Evolutionary conservation across 1,140 invertebrate genomes (phyloP), one percentile per base, ranked within the genome.

Genomic region (Drosophila neocordata): DNA sequence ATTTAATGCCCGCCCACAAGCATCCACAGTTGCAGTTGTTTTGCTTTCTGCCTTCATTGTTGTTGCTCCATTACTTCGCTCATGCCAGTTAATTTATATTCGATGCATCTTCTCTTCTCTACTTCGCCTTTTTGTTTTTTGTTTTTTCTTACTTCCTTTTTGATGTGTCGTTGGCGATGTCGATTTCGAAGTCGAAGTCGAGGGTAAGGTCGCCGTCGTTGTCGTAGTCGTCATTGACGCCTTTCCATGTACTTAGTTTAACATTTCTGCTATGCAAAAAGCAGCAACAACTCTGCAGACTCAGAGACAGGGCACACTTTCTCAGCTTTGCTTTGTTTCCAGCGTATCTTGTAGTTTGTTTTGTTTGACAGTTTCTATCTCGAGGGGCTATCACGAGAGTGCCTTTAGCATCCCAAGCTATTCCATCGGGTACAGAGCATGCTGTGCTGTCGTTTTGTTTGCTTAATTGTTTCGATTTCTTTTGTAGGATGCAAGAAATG

Each of bases 21-120:
- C 68, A 56, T 64, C 51, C n/a, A 65, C 37, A 51, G 18, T 53
- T 64, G 61, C 67, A 71, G 73, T 79, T 67, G 71, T 88, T 87
- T 87, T 79, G 83, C 83, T 87, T 85, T 81, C 68, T 84, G 81
- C 60, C 77, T 82, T 81, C 82, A 82, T 85, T 87, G 81, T 24
- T 79, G 81, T 62, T 69, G 69, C 79, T 74, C 82, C 81, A 87
- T 81, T 85, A 85, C 82, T 84, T 78, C 56, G 59, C 74, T 87
- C 70, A 87, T 78, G 67, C 67, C 74, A 82, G 82, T 82, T 85
- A 85, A 85, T 82, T 85, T 85, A 85, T 85, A 85, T 85, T 75
- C 82, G 78, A 78, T 87, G 77, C 82, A 82, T 87, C 74, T 87
- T 22, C 53, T 63, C 59, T 56, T 55, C 15, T 56, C 35, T 27